Evolutionary conservation across 2,113 vertebrate species (phyloP).

Genomic region (Plectropomus leopardus): DNA sequence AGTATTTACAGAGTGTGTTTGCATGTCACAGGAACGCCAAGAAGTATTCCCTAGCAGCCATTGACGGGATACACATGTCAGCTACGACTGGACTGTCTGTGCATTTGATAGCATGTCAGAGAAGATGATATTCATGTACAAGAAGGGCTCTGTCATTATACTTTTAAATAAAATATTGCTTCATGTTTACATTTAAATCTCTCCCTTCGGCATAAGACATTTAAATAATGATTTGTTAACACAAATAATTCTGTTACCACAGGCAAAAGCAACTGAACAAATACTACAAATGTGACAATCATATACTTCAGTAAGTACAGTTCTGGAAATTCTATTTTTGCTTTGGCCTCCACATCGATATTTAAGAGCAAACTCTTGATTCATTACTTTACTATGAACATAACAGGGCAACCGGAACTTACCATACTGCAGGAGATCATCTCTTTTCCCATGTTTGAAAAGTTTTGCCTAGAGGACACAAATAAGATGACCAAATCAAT

Average conservation of each 20-base stretch:
- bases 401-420: slow-evolving; percentile 56
- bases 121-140: background rate
- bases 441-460: slow-evolving; percentile 97
- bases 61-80: background rate
- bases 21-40: too few species aligned
- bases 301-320: background rate
- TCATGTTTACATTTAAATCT: slow-evolving; percentile 28
- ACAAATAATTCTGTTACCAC: slow-evolving; percentile 33
- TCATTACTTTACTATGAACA: background rate
- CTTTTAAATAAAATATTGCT: background rate
- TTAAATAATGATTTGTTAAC: slow-evolving; percentile 34
- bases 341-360: background rate
- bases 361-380: background rate
- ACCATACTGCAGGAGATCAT: slow-evolving; percentile 95
- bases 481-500: slow-evolving; percentile 8
- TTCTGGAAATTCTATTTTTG: background rate
- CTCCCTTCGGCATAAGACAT: background rate
- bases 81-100: background rate
- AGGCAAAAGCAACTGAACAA: slow-evolving; percentile 13
- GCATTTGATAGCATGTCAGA: background rate
- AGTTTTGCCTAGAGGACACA: slow-evolving; percentile 89
- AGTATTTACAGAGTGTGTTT: background rate
- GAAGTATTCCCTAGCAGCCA: too few species aligned
- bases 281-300: background rate
- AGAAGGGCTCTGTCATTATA: background rate